Evolutionary conservation across 2,888 invertebrate genomes (phyloP).

Genomic region (Ceratothoa steindachneri): DNA sequence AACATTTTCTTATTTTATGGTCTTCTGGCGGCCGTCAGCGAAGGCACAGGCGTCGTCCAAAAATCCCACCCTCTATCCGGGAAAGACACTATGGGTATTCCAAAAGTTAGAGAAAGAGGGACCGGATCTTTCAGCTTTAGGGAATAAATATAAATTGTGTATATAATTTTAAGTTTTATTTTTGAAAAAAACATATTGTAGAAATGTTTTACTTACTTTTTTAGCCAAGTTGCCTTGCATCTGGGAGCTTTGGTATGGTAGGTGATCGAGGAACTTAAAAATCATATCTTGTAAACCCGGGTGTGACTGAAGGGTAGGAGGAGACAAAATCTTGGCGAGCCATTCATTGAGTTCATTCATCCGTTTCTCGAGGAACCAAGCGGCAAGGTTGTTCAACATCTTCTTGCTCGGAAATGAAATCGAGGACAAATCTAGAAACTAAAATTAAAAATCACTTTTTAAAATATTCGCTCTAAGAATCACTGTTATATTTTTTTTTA

Average conservation of each 20-base stretch:
- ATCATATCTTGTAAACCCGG: constrained; percentile 63
- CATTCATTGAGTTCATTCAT: constrained; percentile 69
- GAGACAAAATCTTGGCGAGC: constrained; percentile 66
- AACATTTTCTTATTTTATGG: no score
- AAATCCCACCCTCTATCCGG: no score
- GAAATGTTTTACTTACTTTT: constrained; percentile 36
- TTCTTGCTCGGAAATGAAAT: constrained; percentile 86
- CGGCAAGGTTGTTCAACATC: constrained; percentile 86
- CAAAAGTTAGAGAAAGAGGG: no score
- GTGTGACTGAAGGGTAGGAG: constrained; percentile 61
- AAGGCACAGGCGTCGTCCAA: no score
- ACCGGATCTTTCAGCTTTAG: no score
- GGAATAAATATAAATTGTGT: no score
- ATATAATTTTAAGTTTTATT: no score
- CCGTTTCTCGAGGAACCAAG: constrained; percentile 75
- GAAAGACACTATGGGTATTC: no score
- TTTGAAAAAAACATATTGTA: no score
- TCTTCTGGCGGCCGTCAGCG: no score
- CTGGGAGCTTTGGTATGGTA: constrained; percentile 31
- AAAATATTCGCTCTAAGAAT: not conserved
- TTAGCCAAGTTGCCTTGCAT: constrained; percentile 36
- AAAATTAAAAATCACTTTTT: constrained; percentile 56
- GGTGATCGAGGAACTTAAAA: constrained; percentile 63
- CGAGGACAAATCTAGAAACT: constrained; percentile 74
- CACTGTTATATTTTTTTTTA: no score